Base-by-base conservation (phyloP, 2,797 vertebrate species). In the Paedocypris micromegethes region DNA sequence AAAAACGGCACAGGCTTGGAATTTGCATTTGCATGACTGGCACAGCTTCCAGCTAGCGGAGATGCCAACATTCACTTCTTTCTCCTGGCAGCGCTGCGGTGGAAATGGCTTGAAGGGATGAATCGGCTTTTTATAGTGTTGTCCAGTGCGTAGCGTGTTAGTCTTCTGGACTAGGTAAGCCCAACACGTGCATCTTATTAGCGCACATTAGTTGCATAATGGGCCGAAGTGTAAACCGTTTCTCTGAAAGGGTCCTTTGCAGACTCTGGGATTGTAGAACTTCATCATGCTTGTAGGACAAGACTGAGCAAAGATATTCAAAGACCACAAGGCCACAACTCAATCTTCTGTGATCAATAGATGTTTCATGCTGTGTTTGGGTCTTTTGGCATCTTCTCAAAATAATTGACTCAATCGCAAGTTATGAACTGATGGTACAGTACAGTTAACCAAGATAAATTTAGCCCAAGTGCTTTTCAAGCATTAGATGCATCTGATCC, bases 21-120 rank as follows among this genome's bases (percentile, higher is more conserved):
- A 74, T 72, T 59, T 77, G 6, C 0, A 55, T 62, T 62, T 23
- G 79, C 81, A 83, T 88, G 69, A 49, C 82, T 58, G 6, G 77
- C 79, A 82, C 82, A 81, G 74, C 80, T 75, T 39, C 43, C 53
- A 68, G 64, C 70, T 81, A 67, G n/a, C 50, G n/a, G 42, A 45
- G 45, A 9, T 7, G 41, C 54, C 55, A 62, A 68, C 69, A 67
- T 44, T 64, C 63, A 77, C 60, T 3, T 63, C 64, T 47, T 37
- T 9, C 55, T 47, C 59, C n/a, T 37, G 6, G 2, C 45, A 48
- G 42, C 23, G 41, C 46, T 69, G 56, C 50, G 58, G 65, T 6
- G 41, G 51, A 66, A 47, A 41, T 2, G 38, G 56, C 43, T 5
- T 9, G 39, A 37, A 8, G 44, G n/a, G n/a, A 45, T 6, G 7